Evolutionary conservation across 2,888 invertebrate species (phyloP).

Genomic region (Cabera pusaria): DNA sequence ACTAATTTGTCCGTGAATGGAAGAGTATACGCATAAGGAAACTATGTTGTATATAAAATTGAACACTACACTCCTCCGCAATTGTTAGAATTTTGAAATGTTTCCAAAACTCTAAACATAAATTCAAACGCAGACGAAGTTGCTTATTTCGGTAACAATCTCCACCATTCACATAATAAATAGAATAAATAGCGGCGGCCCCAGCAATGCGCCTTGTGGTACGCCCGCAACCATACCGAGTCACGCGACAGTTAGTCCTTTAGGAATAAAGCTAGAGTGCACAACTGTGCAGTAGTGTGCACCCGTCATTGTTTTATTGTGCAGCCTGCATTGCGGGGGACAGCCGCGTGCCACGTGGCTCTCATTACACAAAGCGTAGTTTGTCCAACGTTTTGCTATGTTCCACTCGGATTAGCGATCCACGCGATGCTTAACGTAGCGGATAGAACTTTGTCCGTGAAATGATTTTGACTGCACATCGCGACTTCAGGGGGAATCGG

Average conservation of each 20-base stretch:
- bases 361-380: constrained; percentile 82
- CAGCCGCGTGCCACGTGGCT: constrained; percentile 81
- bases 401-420: constrained; percentile 74
- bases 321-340: constrained; percentile 81
- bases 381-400: constrained; percentile 78
- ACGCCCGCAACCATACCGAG: constrained; percentile 62
- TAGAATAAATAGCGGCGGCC: constrained; percentile 56
- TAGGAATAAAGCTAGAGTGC: constrained; percentile 75
- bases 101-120: too few relatives aligned
- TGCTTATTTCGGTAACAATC: constrained; percentile 48
- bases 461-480: constrained; percentile 22
- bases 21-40: too few relatives aligned
- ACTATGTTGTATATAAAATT: too few relatives aligned
- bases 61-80: too few relatives aligned
- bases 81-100: too few relatives aligned
- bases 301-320: constrained; percentile 79
- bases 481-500: constrained; percentile 7
- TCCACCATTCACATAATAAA: constrained; percentile 45
- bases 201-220: constrained; percentile 60
- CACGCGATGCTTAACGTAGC: constrained; percentile 68
- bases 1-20: too few relatives aligned
- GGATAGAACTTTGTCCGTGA: constrained; percentile 61
- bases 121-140: constrained; percentile 27
- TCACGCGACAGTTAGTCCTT: constrained; percentile 77
- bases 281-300: constrained; percentile 60